Conservation (phyloP, 2,797 vertebrate genomes). For the Botia almorhae region DNA sequence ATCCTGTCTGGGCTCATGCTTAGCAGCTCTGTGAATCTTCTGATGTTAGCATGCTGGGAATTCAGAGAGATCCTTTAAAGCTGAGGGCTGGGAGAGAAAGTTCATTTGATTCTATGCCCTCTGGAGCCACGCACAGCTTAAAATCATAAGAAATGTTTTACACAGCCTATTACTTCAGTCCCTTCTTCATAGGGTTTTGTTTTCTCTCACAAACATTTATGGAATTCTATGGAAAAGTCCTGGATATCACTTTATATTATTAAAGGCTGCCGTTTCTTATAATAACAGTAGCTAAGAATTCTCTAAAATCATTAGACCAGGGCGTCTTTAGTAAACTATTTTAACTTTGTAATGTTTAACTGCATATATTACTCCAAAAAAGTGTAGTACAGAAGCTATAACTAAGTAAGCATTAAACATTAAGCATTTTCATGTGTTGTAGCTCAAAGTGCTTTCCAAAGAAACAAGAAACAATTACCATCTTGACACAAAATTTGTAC, state of each 20-base stretch:
- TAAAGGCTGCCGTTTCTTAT: too few species aligned
- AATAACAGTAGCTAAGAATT: too few species aligned
- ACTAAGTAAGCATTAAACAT: too few species aligned
- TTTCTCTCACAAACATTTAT: too few species aligned
- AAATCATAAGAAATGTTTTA: neutral
- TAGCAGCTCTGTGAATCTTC: constrained; percentile 4
- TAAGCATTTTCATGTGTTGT: neutral
- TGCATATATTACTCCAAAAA: too few species aligned
- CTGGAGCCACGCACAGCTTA: neutral
- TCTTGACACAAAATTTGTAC: neutral
- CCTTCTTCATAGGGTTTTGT: too few species aligned
- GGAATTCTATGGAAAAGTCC: too few species aligned
- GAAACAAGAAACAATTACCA: constrained; percentile 1
- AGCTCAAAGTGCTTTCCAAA: constrained; percentile 1
- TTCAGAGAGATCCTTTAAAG: constrained; percentile 18
- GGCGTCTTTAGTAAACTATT: too few species aligned
- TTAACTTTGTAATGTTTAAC: too few species aligned
- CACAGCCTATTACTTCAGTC: neutral
- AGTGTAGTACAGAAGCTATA: too few species aligned
- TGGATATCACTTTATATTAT: too few species aligned
- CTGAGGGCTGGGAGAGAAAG: constrained; percentile 5
- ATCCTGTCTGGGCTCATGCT: constrained; percentile 8
- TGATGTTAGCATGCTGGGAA: constrained; percentile 30
- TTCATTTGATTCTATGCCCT: neutral
- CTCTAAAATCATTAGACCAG: too few species aligned